Base-by-base conservation (phyloP, 1,140 invertebrate species). In the Oncopeltus fasciatus region DNA sequence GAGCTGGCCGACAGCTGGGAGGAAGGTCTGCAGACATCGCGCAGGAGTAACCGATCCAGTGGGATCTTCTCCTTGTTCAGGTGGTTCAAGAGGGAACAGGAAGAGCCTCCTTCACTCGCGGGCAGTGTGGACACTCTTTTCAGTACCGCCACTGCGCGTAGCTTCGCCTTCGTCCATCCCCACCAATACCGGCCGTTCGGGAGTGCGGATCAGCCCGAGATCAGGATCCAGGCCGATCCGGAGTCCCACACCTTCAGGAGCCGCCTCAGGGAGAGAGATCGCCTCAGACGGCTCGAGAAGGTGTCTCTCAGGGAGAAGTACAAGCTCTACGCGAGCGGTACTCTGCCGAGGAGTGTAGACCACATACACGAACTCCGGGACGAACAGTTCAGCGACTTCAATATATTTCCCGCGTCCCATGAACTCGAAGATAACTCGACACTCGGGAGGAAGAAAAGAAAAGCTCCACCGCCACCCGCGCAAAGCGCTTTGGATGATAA, bases 91-190 rank as follows among this genome's bases (percentile, higher is more conserved):
- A 74, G 70, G 46, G 61, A 68, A 18, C 67, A 67, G 67, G 70
- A 26, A 59, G 51, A 66, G 57, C 60, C 70, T 43, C 18, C 43
- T 33, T 75, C 75, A 24, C 81, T 80, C 67, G 74, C 70, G 53
- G 78, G 77, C 24, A 82, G 81, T 68, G 72, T 81, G 51, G 76
- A 77, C 67, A 81, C 79, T 2, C 71, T 78, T 21, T 77, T 81
- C 66, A 87, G 85, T 67, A 85, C 82, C 18, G 79, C 83, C 18
- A 86, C 84, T 0, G 82, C 81, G 0, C 80, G 77, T 8, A 86
- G 84, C 67, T 87, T 88, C 70, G 80, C 83, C 8, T 87, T 84
- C 69, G 70, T 83, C 57, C 70, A 76, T n/a, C 78, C 81, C 2
- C 70, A 72, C 21, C 70, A 72, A 28, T 79, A 79, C 67, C 68